Base-by-base conservation (phyloP, 2,113 vertebrate genomes). In the Gnathonemus longibarbis region DNA sequence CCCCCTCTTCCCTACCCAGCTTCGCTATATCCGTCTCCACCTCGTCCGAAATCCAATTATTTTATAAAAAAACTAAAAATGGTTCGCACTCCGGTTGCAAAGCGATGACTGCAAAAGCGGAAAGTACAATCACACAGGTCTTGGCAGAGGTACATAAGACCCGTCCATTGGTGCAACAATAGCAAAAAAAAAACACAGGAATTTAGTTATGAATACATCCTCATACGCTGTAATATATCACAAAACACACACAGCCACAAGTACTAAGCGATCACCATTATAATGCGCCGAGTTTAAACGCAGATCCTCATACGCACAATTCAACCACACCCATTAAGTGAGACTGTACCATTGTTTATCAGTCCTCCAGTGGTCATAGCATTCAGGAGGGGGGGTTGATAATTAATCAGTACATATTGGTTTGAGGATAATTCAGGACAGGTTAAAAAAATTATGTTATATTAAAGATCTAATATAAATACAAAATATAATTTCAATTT, bases 271-370 rank as follows among this genome's bases (percentile, higher is more conserved):
- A 92, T 88, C 80, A 90, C 90, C 49, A 66, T 39, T 89, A 84
- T 90, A 88, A 53, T 93, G 91, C 92, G 94, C 92, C 91, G 90
- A 91, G 92, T 92, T 93, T 90, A 90, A 91, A 93, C 90, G 53
- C 89, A 91, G 91, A 90, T 91, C 93, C 92, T 89, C 92, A 90
- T 93, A 92, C 92, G 92, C 92, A 90, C 91, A 91, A 92, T 91
- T 92, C 92, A 92, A 94, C 95, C 95, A 95, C 95, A 95, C 95
- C 95, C 95, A 95, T 94, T 93, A 90, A 89, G 90, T 90, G 91
- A 91, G 92, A 92, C 92, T 91, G 92, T 92, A 91, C 80, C 93
- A 93, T 92, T 90, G 89, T 91, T 87, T 35, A 92, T 89, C 46
- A 88, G 90, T 88, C 88, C 89, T 87, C 77, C 74, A 89, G 62